Percentiles rank a stretch among this genome's conserved stretches.
Evolutionary conservation across 2,888 invertebrate genomes (phyloP).

Genomic region (Hymenopus coronatus): DNA sequence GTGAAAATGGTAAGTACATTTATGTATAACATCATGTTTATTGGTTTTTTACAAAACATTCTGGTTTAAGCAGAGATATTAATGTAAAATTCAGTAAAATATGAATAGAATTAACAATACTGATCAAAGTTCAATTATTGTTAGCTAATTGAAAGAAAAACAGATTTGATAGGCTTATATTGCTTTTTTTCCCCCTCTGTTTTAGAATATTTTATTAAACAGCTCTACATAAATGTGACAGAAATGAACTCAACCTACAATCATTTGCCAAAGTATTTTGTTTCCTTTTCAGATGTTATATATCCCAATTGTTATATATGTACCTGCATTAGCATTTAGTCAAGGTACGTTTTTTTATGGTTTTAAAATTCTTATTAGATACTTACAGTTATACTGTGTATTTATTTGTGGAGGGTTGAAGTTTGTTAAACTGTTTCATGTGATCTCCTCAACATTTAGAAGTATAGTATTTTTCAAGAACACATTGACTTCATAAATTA

Average conservation of each 20-base stretch:
- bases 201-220: not conserved
- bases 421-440: too few species aligned
- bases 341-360: conserved; percentile 56
- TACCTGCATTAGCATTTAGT: conserved; percentile 81
- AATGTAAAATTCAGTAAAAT: not conserved
- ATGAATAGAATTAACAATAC: not conserved
- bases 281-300: conserved; percentile 55
- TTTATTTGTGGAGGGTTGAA: too few species aligned
- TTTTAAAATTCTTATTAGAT: conserved; percentile 18
- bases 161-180: not conserved
- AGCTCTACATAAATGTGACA: not conserved
- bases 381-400: not conserved
- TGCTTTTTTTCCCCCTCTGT: not conserved
- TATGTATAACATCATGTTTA: not conserved
- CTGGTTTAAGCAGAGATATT: not conserved
- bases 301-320: conserved; percentile 83
- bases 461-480: not conserved
- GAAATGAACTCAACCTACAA: not conserved
- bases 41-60: not conserved
- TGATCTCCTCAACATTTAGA: too few species aligned
- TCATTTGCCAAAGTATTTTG: not conserved
- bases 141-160: not conserved
- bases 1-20: conserved; percentile 60
- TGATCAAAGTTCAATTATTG: not conserved
- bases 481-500: not conserved